Percentiles rank a stretch among this genome's conserved stretches.
Conservation (phyloP, 1,140 invertebrate genomes). For the Atta texana region DNA sequence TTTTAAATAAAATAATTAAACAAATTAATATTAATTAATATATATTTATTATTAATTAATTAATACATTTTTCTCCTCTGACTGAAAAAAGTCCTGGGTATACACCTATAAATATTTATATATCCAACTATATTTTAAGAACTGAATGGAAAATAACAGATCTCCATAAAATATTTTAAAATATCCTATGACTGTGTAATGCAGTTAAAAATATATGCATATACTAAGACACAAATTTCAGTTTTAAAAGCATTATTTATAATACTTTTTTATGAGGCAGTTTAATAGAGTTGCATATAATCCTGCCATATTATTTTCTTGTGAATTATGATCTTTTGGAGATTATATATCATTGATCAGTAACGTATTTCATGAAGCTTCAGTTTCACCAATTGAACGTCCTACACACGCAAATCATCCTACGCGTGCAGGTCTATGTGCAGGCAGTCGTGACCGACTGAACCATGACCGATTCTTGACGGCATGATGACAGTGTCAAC, state of each 20-base stretch:
- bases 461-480: constrained; percentile 71
- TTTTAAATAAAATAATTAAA: too few relatives aligned
- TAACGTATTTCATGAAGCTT: constrained; percentile 45
- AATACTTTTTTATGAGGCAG: too few relatives aligned
- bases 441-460: constrained; percentile 63
- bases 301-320: constrained; percentile 29
- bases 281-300: constrained; percentile 22
- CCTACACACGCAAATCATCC: constrained; percentile 25
- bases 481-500: constrained; percentile 59
- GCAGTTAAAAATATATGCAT: constrained; percentile 1
- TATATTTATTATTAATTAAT: too few relatives aligned
- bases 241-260: constrained; percentile 38
- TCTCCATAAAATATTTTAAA: neutral
- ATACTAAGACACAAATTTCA: constrained; percentile 1
- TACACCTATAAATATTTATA: neutral
- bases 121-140: neutral
- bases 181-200: neutral
- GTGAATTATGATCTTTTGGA: constrained; percentile 60
- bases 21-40: too few relatives aligned
- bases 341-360: constrained; percentile 39
- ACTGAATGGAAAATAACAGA: neutral
- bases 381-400: neutral
- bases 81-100: too few relatives aligned
- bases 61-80: too few relatives aligned
- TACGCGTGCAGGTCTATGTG: constrained; percentile 20